Evolutionary conservation across 2,888 invertebrate genomes (phyloP).

Genomic region (Eupithecia subumbrata): DNA sequence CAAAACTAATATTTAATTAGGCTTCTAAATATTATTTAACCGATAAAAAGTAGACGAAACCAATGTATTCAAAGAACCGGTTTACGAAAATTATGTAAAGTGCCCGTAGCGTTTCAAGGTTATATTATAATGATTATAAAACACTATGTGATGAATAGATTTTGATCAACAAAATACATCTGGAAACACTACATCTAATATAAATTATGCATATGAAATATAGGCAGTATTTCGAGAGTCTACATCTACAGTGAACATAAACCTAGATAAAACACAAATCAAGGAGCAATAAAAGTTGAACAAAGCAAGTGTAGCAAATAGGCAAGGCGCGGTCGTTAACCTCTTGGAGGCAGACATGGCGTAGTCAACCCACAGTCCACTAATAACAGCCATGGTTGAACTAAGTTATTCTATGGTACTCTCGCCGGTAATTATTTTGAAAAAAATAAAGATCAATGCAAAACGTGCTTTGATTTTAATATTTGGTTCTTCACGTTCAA

Average conservation of each 20-base stretch:
- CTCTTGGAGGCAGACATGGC: constrained; percentile 72
- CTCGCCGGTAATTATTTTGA: not conserved
- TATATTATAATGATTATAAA: constrained; percentile 2
- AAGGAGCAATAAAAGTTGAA: constrained; percentile 62
- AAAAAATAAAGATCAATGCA: not conserved
- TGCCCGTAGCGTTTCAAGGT: constrained; percentile 4
- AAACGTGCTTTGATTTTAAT: not conserved
- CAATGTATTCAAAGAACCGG: constrained; percentile 35
- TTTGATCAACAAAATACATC: not conserved
- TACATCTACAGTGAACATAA: constrained; percentile 44
- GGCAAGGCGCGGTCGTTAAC: constrained; percentile 68
- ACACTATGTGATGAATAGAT: not conserved
- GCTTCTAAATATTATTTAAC: constrained; percentile 5
- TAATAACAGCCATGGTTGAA: constrained; percentile 57
- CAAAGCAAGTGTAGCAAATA: constrained; percentile 69
- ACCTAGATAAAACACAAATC: constrained; percentile 57
- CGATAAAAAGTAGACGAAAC: constrained; percentile 19
- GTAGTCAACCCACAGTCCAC: constrained; percentile 69
- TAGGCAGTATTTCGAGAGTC: not conserved
- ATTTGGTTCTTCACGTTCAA: not conserved
- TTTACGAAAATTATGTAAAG: constrained; percentile 23
- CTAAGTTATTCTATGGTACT: constrained; percentile 29
- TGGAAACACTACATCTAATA: not conserved
- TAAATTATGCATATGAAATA: constrained; percentile 8
- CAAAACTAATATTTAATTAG: constrained; percentile 17